A percentile compares a stretch with the other conserved stretches of the same genome.
phyloP scores from a whole-genome alignment of 2,797 vertebrate genomes.

The Sternarchorhynchus goeldii region DNA sequence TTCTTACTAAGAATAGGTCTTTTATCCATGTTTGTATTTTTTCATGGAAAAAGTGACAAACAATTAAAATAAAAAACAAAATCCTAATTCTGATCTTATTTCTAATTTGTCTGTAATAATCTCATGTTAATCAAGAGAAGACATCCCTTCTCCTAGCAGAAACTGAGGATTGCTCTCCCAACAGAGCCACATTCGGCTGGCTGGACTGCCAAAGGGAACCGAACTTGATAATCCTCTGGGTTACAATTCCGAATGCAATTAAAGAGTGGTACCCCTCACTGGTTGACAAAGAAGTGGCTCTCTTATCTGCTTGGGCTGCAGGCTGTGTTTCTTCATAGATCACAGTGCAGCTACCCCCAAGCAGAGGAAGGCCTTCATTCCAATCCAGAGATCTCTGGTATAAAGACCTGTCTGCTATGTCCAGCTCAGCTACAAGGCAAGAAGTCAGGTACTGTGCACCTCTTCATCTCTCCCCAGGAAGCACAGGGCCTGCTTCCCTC shows the following conservation, averaged over 20 bases:
- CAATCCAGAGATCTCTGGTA: neutral
- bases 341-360: neutral
- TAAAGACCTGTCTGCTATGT: neutral
- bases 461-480: neutral
- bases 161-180: neutral
- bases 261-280: neutral
- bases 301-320: neutral
- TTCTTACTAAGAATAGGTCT: neutral
- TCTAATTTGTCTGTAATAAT: constrained; percentile 1
- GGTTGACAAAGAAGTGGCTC: neutral
- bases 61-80: constrained; percentile 17
- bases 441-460: neutral
- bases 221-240: neutral
- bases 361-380: neutral
- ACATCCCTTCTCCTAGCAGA: neutral
- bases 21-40: neutral
- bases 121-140: neutral
- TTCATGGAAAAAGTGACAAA: neutral
- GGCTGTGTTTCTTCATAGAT: neutral
- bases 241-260: neutral
- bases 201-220: too few species aligned
- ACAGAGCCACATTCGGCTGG: neutral
- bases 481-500: neutral
- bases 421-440: too few species aligned
- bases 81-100: neutral